Conservation (phyloP, 2,888 invertebrate species). For the Hydroisotoma schaefferi region DNA sequence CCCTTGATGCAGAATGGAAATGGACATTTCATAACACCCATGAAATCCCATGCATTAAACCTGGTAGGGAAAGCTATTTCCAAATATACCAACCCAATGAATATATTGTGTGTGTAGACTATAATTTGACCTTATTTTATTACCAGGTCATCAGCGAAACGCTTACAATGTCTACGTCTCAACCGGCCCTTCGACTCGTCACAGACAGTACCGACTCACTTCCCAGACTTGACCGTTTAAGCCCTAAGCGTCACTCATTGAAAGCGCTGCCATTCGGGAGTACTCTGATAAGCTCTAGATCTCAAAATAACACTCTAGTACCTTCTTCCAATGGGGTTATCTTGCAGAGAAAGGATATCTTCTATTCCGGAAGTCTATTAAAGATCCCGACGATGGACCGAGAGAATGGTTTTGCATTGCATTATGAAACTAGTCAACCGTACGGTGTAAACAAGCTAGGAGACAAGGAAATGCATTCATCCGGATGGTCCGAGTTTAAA, state of each 20-base stretch:
- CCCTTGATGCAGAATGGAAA: conserved; percentile 16
- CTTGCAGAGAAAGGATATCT: conserved; percentile 77
- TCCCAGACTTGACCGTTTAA: conserved; percentile 23
- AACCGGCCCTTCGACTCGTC: conserved; percentile 44
- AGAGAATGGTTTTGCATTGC: conserved; percentile 18
- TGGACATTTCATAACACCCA: not conserved
- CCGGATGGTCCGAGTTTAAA: conserved; percentile 62
- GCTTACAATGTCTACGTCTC: conserved; percentile 47
- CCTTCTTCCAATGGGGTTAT: conserved; percentile 65
- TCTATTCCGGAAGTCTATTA: conserved; percentile 76
- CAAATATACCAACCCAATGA: not conserved
- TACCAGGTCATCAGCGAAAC: conserved; percentile 28
- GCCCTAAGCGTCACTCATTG: conserved; percentile 41
- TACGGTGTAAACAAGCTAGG: conserved; percentile 49
- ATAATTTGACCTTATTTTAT: not conserved
- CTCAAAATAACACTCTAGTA: conserved; percentile 1
- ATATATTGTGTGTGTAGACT: conserved; percentile 4
- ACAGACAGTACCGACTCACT: conserved; percentile 43
- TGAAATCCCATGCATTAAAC: conserved; percentile 1
- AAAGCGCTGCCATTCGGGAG: conserved; percentile 32
- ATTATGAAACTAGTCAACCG: conserved; percentile 27
- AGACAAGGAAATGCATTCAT: conserved; percentile 64
- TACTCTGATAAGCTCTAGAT: not conserved
- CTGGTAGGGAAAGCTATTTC: not conserved
- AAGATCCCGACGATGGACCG: conserved; percentile 53